Percentiles rank a stretch among this genome's conserved stretches.
These are phyloP conservation scores for Uria lomvia DNA, from an alignment of 2,113 vertebrate genomes.

Conservation along the genomic window DNA sequence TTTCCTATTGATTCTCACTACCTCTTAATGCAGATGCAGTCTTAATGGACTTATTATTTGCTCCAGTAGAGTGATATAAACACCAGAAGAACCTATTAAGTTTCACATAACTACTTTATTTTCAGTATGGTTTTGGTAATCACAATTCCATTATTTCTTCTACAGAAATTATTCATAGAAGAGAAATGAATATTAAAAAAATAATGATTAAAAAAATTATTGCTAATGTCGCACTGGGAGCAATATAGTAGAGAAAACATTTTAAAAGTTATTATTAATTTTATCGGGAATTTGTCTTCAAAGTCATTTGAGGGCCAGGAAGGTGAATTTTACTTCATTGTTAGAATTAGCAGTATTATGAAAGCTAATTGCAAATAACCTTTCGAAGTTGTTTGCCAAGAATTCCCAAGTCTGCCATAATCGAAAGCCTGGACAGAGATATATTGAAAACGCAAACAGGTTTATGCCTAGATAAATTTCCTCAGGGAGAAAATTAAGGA, in stretches of 20 bases:
- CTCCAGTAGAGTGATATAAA: constrained; percentile 27
- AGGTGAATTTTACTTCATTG: neutral
- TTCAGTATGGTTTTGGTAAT: constrained; percentile 1
- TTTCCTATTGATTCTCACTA: neutral
- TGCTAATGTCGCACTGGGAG: neutral
- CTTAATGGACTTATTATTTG: constrained; percentile 20
- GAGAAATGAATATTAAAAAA: neutral
- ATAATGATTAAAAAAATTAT: too few relatives aligned
- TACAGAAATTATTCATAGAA: constrained; percentile 23
- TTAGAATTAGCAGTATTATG: neutral
- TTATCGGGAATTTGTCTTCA: neutral
- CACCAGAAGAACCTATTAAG: neutral
- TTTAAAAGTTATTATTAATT: neutral
- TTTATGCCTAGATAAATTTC: neutral
- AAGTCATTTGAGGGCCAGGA: neutral
- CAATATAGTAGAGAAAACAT: neutral
- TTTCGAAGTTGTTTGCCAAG: neutral
- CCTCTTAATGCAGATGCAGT: neutral
- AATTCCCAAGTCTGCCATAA: neutral
- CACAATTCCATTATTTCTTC: neutral
- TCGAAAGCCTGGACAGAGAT: neutral
- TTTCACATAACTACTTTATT: neutral
- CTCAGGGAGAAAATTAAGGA: constrained; percentile 1
- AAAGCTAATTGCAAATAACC: constrained; percentile 23
- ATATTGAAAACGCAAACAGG: neutral